Evolutionary conservation across 2,113 vertebrate species (phyloP).

Genomic region (Stegastes partitus): DNA sequence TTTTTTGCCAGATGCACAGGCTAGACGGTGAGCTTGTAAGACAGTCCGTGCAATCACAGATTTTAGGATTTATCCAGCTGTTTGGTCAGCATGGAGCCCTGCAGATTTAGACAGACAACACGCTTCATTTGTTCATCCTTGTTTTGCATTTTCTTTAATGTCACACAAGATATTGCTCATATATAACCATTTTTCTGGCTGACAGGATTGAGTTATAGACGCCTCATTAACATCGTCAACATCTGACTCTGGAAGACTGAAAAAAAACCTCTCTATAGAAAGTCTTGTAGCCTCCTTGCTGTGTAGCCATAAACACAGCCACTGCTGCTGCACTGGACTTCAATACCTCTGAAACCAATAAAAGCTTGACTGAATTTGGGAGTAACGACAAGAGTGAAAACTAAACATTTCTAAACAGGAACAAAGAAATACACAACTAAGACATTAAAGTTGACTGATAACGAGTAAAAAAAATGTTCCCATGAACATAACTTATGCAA

Average conservation of each 20-base stretch:
- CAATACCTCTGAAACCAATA: too few species aligned
- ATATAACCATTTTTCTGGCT: neutral
- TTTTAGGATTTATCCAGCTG: neutral
- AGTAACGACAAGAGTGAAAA: neutral
- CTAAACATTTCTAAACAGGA: neutral
- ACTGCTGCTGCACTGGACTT: too few species aligned
- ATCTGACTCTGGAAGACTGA: neutral
- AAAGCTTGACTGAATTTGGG: neutral
- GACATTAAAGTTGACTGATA: conserved; percentile 15
- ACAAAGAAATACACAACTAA: conserved; percentile 4
- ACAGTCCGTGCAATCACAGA: neutral
- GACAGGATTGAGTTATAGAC: neutral
- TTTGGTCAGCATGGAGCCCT: neutral
- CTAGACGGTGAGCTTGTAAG: too few species aligned
- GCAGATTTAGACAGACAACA: too few species aligned
- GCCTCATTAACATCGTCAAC: neutral
- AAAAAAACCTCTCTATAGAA: neutral
- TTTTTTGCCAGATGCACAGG: too few species aligned
- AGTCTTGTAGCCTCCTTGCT: neutral
- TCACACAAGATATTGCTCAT: neutral
- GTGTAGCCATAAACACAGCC: too few species aligned
- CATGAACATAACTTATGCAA: conserved; percentile 41
- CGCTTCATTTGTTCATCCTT: too few species aligned
- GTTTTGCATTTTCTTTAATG: too few species aligned
- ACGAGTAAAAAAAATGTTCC: conserved; percentile 47